phyloP scores from a whole-genome alignment of 2,797 vertebrate species.

The Calcarius lapponicus region DNA sequence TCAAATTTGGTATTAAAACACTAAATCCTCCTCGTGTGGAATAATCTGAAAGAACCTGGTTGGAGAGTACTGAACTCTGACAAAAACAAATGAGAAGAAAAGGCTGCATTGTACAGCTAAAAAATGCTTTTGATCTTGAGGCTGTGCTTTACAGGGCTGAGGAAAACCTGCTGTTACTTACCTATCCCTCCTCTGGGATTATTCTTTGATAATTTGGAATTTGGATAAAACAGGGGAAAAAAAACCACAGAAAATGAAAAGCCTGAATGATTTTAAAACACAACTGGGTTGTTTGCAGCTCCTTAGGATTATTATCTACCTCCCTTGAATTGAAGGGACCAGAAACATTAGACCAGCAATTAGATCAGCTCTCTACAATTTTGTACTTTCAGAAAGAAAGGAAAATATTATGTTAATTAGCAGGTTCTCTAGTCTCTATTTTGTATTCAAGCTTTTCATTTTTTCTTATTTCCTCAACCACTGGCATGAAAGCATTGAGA shows the following conservation, averaged over 20 bases:
- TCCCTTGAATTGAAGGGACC: neutral
- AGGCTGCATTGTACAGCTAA: neutral
- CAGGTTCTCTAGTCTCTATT: neutral
- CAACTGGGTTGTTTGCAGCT: neutral
- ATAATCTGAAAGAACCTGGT: neutral
- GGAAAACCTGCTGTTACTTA: neutral
- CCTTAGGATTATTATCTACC: slow-evolving; percentile 13
- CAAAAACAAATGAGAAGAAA: neutral
- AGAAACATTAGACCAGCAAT: slow-evolving; percentile 42
- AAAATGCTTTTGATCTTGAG: neutral
- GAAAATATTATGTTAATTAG: slow-evolving; percentile 37
- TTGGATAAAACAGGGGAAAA: neutral
- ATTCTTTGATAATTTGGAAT: slow-evolving; percentile 1
- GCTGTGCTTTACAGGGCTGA: neutral
- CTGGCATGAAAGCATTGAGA: neutral
- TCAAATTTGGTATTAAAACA: neutral
- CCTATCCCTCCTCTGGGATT: neutral
- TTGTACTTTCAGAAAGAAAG: slow-evolving; percentile 30
- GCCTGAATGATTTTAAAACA: slow-evolving; percentile 4
- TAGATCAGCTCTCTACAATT: slow-evolving; percentile 49
- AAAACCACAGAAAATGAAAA: neutral
- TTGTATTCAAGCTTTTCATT: slow-evolving; percentile 12
- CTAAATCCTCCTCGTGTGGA: neutral
- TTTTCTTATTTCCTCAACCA: neutral
- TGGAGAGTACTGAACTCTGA: neutral